A percentile compares a stretch with the other conserved stretches of the same genome.
Evolutionary conservation across 2,888 invertebrate genomes (phyloP).

Genomic region (Perizoma flavofasciatum): DNA sequence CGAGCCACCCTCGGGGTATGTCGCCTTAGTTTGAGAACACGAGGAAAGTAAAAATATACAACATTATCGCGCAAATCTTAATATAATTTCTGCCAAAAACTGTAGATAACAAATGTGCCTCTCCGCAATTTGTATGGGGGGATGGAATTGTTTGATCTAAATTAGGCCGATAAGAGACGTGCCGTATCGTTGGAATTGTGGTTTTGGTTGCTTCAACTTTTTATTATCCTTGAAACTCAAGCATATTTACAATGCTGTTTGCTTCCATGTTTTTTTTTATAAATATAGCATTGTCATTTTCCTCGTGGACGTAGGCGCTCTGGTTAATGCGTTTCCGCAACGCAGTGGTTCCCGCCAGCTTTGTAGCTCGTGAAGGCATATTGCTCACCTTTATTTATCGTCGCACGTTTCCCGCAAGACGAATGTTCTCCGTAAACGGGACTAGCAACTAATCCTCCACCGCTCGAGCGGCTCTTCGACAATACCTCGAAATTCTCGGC

Average conservation of each 20-base stretch:
- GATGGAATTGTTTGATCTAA: constrained; percentile 77
- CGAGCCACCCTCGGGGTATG: constrained; percentile 58
- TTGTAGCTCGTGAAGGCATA: constrained; percentile 47
- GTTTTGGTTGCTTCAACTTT: constrained; percentile 56
- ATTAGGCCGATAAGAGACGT: constrained; percentile 77
- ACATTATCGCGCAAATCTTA: constrained; percentile 77
- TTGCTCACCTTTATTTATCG: constrained; percentile 70
- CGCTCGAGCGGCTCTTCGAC: constrained; percentile 61
- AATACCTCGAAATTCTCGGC: constrained; percentile 57
- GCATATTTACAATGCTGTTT: constrained; percentile 51
- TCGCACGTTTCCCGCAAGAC: constrained; percentile 60
- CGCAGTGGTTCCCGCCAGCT: constrained; percentile 36
- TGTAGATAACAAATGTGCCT: constrained; percentile 77
- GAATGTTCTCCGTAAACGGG: constrained; percentile 62
- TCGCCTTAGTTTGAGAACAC: constrained; percentile 43
- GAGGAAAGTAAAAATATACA: constrained; percentile 70
- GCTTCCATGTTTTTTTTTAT: constrained; percentile 42
- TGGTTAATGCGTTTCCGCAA: constrained; percentile 52
- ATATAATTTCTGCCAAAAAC: constrained; percentile 78
- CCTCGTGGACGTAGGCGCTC: constrained; percentile 40
- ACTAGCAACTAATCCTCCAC: constrained; percentile 70
- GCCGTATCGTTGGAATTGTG: constrained; percentile 59
- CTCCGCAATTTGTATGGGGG: constrained; percentile 73
- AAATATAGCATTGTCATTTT: constrained; percentile 58
- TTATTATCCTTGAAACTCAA: constrained; percentile 59